phyloP scores from a whole-genome alignment of 2,113 vertebrate genomes.

The Aspiorhynchus laticeps region DNA sequence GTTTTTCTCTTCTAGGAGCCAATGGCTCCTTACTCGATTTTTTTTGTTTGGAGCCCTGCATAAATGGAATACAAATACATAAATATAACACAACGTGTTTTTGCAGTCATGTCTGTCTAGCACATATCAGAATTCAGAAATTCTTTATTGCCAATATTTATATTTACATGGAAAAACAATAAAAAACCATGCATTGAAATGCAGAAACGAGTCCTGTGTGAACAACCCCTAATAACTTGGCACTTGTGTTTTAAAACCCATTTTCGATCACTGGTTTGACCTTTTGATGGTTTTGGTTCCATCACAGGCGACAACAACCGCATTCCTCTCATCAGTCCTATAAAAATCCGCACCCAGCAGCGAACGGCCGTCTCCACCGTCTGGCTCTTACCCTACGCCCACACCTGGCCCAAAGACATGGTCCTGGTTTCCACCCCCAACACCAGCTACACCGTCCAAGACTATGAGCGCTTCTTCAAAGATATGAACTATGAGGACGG shows the following conservation, averaged over 20 bases:
- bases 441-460: slow-evolving; percentile 87
- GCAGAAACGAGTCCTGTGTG: neutral
- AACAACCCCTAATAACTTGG: neutral
- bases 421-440: slow-evolving; percentile 85
- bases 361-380: slow-evolving; percentile 89
- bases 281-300: slow-evolving; percentile 4
- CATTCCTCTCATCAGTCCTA: slow-evolving; percentile 88
- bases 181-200: neutral
- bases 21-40: too few relatives aligned
- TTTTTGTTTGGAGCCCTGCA: too few relatives aligned
- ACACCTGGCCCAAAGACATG: slow-evolving; percentile 85
- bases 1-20: too few relatives aligned
- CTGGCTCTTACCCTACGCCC: slow-evolving; percentile 91
- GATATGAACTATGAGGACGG: slow-evolving; percentile 89
- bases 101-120: neutral
- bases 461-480: slow-evolving; percentile 84
- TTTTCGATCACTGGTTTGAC: neutral
- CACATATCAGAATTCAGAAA: neutral
- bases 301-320: slow-evolving; percentile 91
- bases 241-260: neutral
- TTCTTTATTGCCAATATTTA: too few relatives aligned
- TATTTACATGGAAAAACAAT: neutral
- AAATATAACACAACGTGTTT: too few relatives aligned
- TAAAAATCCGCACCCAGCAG: slow-evolving; percentile 94
- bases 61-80: neutral